Evolutionary conservation across 2,797 vertebrate species (phyloP), one percentile per base, ranked within the genome.

Genomic region (Rhinogobio ventralis): DNA sequence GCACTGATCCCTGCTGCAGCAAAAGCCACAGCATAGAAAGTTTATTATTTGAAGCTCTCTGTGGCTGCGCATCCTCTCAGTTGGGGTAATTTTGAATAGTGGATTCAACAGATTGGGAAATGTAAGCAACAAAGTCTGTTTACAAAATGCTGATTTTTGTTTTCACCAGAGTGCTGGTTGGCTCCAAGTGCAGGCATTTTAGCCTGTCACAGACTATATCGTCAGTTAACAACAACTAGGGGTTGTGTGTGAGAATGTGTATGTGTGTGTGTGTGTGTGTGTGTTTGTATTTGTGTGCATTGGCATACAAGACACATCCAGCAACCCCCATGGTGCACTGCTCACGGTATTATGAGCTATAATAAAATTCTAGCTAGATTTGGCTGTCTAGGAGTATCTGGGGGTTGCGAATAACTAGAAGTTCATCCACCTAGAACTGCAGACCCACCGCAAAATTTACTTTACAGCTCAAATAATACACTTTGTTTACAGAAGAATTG

Each of bases 111-210:
- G 33, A 28, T 71, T 7, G 72, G 20, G 17, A 42, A 42, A 20
- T 83, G 62, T 45, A 67, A 83, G 64, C 62, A 69, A 69, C 64
- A 42, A 75, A 67, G 45, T 25, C 19, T 57, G 73, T 83, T 83
- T 67, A 77, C 82, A 77, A 77, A 83, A 55, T 67, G 49, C 62
- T 57, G 72, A 83, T 83, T 83, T 77, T 55, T 77, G n/a, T 83
- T 77, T 83, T 68, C 17, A 57, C 74, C 25, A 57, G 62, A 49
- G 62, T 66, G 36, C 62, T 20, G 11, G 30, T 68, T 77, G 23
- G 33, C 33, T 60, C 64, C 19, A 30, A 69, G 36, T 77, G 51
- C 51, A 67, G 39, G 13, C 49, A 2, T 79, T 79, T 84, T 55
- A 36, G 66, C 25, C 67, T 71, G 82, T 55, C 73, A 68, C 33